A percentile compares a stretch with the other conserved stretches of the same genome.
Evolutionary conservation across 1,140 invertebrate species (phyloP).

Genomic region (Myzus persicae): DNA sequence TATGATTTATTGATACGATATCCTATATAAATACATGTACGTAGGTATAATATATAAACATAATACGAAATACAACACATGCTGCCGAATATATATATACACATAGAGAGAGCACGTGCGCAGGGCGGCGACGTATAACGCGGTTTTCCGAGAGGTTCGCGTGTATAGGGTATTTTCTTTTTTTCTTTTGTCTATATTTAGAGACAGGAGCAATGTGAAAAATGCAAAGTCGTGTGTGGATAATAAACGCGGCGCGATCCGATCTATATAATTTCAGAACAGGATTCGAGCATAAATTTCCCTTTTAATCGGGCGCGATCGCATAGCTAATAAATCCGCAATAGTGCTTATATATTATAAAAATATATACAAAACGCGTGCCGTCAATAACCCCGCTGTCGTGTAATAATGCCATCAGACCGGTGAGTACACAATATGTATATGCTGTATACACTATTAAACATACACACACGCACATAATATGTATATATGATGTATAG

Average conservation of each 20-base stretch:
- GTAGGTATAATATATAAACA: not conserved
- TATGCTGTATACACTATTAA: not conserved
- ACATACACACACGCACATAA: too few relatives aligned
- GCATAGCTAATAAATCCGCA: not conserved
- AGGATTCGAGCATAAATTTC: constrained; percentile 10
- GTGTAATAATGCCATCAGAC: not conserved
- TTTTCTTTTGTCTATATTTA: not conserved
- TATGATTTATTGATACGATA: constrained; percentile 36
- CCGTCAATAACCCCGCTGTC: not conserved
- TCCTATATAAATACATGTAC: not conserved
- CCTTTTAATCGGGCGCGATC: not conserved
- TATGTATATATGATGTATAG: not conserved
- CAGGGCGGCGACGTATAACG: too few relatives aligned
- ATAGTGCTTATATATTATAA: not conserved
- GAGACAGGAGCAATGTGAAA: not conserved
- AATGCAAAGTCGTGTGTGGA: not conserved
- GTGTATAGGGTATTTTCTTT: not conserved
- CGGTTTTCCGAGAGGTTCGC: not conserved
- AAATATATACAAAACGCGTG: not conserved
- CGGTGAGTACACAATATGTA: not conserved
- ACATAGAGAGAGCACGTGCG: not conserved
- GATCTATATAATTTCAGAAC: constrained; percentile 14
- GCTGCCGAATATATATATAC: not conserved
- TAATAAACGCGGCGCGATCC: not conserved
- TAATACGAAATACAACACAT: not conserved